Evolutionary conservation across 2,113 vertebrate species (phyloP), one percentile per base, ranked within the genome.

Genomic region (Coturnix japonica): DNA sequence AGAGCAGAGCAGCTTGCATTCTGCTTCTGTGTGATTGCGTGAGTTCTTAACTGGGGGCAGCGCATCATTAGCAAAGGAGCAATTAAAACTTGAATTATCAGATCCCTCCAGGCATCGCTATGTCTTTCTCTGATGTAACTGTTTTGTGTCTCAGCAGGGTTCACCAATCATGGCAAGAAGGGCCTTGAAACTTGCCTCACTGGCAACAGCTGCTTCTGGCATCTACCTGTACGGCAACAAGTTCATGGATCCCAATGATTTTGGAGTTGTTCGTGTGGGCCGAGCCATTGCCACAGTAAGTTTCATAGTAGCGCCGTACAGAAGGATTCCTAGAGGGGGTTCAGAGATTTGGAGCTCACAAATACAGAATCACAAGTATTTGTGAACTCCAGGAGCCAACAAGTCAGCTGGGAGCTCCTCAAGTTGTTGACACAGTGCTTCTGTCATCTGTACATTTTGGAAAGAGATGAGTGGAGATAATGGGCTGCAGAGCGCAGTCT

Each of bases 211-310:
- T 44, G 97, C 98, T 35, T 98, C 98, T 23, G 98, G 98, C 49
- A 66, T 98, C 85, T 99, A 98, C 92, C 73, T 99, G 22, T 98
- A 98, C 90, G 97, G 89, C 82, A 97, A 93, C 76, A 97, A 96
- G 77, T 97, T 96, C 71, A 87, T 98, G 97, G 98, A 99, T 96
- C 97, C 97, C 92, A 99, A 96, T 84, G 99, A 99, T 94, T 98
- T 99, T 85, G 99, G 98, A 25, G 83, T 98, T 11, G 93, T 99
- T 91, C 97, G 99, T 83, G 98, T 99, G 51, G 98, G 98, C 85
- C 97, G 99, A 96, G 98, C 99, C 22, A 97, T 99, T 66, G 97
- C 97, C 63, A 98, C 98, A 51, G 99, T 99, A 97, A 98, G 98
- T 98, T 87, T 93, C 85, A 51, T 70, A 3, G 1, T 71, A 47